Conservation (phyloP, 2,888 invertebrate species). For the Salpingus planirostris region DNA sequence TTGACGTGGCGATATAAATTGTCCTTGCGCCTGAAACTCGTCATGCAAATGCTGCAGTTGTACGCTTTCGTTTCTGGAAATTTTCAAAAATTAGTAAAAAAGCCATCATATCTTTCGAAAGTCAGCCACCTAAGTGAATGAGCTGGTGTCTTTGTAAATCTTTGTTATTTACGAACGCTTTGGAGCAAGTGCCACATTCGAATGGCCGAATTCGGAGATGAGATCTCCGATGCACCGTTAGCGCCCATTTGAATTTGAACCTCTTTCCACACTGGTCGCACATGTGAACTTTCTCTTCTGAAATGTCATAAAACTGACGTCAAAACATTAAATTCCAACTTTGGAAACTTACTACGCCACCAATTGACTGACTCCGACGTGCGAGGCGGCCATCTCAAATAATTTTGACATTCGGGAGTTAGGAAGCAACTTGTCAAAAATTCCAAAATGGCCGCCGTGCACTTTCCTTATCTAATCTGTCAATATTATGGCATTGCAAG, state of each 20-base stretch:
- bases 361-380: too few species aligned
- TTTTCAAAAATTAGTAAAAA: background rate
- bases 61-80: slow-evolving; percentile 57
- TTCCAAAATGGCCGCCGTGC: too few species aligned
- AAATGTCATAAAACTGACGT: slow-evolving; percentile 16
- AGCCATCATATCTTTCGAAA: background rate
- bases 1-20: slow-evolving; percentile 68
- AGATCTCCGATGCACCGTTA: slow-evolving; percentile 47
- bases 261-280: slow-evolving; percentile 53
- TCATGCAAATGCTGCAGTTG: slow-evolving; percentile 61
- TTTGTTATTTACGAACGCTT: slow-evolving; percentile 57
- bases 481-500: too few species aligned
- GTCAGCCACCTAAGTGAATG: slow-evolving; percentile 61
- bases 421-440: too few species aligned
- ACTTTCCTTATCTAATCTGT: too few species aligned
- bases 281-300: slow-evolving; percentile 47
- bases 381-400: too few species aligned
- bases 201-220: slow-evolving; percentile 48
- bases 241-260: slow-evolving; percentile 51
- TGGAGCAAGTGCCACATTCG: slow-evolving; percentile 56
- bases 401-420: too few species aligned
- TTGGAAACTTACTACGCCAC: too few species aligned
- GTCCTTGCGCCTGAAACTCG: slow-evolving; percentile 65
- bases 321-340: background rate
- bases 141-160: slow-evolving; percentile 61